phyloP scores from a whole-genome alignment of 1,140 invertebrate species.

The Zaprionus lachaisei region DNA sequence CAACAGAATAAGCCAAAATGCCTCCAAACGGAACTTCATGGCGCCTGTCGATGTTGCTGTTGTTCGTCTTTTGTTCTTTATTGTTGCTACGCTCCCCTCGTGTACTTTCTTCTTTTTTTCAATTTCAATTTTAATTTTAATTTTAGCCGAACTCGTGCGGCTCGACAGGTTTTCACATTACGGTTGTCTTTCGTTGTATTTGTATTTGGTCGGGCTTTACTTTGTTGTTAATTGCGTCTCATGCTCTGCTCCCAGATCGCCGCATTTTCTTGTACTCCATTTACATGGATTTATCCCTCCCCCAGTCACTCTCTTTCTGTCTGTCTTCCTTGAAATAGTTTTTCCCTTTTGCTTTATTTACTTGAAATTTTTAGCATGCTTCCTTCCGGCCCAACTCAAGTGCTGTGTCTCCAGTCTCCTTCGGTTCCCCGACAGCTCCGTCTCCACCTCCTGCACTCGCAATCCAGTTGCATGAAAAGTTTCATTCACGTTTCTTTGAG shows the following conservation, averaged over 20 bases:
- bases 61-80: background rate
- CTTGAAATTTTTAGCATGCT: constrained; percentile 54
- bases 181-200: constrained; percentile 45
- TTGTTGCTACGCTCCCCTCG: constrained; percentile 1
- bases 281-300: constrained; percentile 35
- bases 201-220: constrained; percentile 23
- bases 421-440: background rate
- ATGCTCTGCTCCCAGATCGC: constrained; percentile 22
- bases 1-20: constrained; percentile 79
- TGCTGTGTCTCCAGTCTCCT: constrained; percentile 32
- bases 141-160: constrained; percentile 26
- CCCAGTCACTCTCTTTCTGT: constrained; percentile 2
- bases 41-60: constrained; percentile 29
- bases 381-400: constrained; percentile 4
- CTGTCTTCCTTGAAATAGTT: constrained; percentile 45
- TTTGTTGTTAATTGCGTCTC: constrained; percentile 55
- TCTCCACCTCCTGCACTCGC: background rate
- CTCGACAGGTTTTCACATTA: constrained; percentile 69
- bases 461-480: constrained; percentile 41
- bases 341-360: constrained; percentile 63
- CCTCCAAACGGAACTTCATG: constrained; percentile 73
- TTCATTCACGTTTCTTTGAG: constrained; percentile 57
- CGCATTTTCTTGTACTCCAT: constrained; percentile 59
- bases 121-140: constrained; percentile 65
- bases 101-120: constrained; percentile 19